Evolutionary conservation across 2,113 vertebrate species (phyloP).

Genomic region (Chamaetylas fuelleborni): DNA sequence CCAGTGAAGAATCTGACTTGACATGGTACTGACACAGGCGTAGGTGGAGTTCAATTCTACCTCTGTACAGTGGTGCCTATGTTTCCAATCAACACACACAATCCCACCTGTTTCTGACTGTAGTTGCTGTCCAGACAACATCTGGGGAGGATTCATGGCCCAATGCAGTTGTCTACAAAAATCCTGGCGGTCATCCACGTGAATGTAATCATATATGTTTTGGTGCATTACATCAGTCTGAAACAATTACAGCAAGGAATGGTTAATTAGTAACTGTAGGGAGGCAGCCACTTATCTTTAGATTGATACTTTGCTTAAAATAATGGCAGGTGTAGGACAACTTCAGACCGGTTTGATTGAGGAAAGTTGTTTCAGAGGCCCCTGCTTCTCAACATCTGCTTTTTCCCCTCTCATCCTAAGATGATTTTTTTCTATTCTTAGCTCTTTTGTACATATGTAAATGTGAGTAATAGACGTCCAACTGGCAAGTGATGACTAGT

Average conservation of each 20-base stretch:
- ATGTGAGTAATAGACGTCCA: neutral
- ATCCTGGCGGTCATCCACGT: constrained; percentile 95
- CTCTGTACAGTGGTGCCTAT: neutral
- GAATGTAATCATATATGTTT: constrained; percentile 96
- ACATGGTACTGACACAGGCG: accelerated
- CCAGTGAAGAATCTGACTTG: neutral
- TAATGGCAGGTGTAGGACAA: neutral
- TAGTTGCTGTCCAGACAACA: constrained; percentile 71
- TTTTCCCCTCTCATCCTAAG: neutral
- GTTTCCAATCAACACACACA: neutral
- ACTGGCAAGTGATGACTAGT: neutral
- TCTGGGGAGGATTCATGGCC: constrained; percentile 92
- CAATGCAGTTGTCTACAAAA: constrained; percentile 94
- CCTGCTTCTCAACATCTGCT: neutral
- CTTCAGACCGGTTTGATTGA: neutral
- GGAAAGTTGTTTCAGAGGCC: neutral
- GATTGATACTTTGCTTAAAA: neutral
- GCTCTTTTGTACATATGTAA: neutral
- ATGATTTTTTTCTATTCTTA: neutral
- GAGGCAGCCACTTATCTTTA: neutral
- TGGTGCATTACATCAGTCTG: constrained; percentile 99
- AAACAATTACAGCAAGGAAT: constrained; percentile 16
- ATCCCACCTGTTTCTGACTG: constrained; percentile 79
- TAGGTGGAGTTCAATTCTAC: neutral
- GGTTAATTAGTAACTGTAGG: neutral